Percentiles rank a stretch among this genome's conserved stretches.
Evolutionary conservation across 2,113 vertebrate genomes (phyloP).

Genomic region (Lepisosteus osseus): DNA sequence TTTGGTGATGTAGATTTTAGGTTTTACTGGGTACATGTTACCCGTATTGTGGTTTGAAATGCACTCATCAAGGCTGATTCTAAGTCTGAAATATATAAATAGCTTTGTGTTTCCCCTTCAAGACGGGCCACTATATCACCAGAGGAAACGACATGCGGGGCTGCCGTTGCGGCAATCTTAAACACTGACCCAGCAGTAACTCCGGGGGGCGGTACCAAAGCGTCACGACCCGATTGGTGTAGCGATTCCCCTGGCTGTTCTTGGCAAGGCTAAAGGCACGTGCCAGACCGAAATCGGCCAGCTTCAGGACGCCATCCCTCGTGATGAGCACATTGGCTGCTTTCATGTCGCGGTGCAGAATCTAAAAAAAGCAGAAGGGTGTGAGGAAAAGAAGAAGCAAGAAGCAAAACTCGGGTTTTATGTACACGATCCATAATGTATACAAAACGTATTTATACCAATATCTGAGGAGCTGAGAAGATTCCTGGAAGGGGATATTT

Average conservation of each 20-base stretch:
- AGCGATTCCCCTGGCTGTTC: constrained; percentile 96
- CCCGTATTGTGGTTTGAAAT: too few species aligned
- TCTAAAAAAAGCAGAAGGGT: constrained; percentile 56
- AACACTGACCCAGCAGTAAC: constrained; percentile 81
- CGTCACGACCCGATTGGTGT: constrained; percentile 95
- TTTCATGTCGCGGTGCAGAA: constrained; percentile 97
- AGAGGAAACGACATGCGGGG: too few species aligned
- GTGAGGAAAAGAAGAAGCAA: background rate
- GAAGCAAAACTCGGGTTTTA: background rate
- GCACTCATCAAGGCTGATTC: too few species aligned
- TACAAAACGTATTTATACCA: background rate
- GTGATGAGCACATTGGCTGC: constrained; percentile 96
- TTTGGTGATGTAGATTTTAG: too few species aligned
- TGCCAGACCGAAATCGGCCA: constrained; percentile 93
- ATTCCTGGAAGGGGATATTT: too few species aligned
- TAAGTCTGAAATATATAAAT: too few species aligned
- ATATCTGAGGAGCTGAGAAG: background rate
- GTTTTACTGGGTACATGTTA: too few species aligned
- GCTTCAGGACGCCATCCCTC: constrained; percentile 89
- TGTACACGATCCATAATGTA: background rate
- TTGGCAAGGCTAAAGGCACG: constrained; percentile 96
- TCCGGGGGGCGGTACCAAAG: constrained; percentile 96
- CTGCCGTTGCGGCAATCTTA: too few species aligned
- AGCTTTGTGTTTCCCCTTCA: too few species aligned
- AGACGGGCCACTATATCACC: too few species aligned